Evolutionary conservation across 2,113 vertebrate species (phyloP), one percentile per base, ranked within the genome.

Genomic region (Sitta europaea): DNA sequence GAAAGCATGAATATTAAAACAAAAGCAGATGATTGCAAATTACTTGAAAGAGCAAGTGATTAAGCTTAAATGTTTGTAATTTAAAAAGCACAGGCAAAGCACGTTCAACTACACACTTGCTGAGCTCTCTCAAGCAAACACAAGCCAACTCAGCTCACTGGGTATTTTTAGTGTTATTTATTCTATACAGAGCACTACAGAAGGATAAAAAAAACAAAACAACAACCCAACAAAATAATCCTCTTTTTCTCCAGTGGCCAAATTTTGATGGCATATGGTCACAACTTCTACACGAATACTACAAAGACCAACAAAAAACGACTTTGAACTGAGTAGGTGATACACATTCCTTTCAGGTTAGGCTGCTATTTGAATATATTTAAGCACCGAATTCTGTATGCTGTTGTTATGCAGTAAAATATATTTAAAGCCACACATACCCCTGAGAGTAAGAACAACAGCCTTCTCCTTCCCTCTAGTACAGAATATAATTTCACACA

Each of bases 1-100:
- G 65, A 38, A 76, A 71, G 61, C 27, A 78, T 91, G 88, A 93
- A 95, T 89, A 92, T 92, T 95, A 87, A 95, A 95, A 94, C 87
- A 90, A 83, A 94, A 86, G 78, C 29, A 82, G 42, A 94, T 93
- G 66, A 97, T 75, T 88, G 82, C 67, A 72, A 91, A 94, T 45
- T 6, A 94, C 80, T 92, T 61, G 65, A 86, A 93, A 96, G 82
- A 94, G 58, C 61, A 85, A 94, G 84, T 70, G 74, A 77, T 94
- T 73, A 94, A 87, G 78, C 66, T 90, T 93, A 89, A 94, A 75
- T 86, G 62, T 33, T 86, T 74, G 54, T 57, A 65, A 91, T 86
- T 92, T 86, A 83, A 88, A 92, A 83, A 76, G 50, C 63, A 59
- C 22, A 87, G 85, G 94, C 72, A 90, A 95, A 90, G 87, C 61